Evolutionary conservation across 1,140 invertebrate species (phyloP), one percentile per base, ranked within the genome.

Genomic region (Latrodectus geometricus): DNA sequence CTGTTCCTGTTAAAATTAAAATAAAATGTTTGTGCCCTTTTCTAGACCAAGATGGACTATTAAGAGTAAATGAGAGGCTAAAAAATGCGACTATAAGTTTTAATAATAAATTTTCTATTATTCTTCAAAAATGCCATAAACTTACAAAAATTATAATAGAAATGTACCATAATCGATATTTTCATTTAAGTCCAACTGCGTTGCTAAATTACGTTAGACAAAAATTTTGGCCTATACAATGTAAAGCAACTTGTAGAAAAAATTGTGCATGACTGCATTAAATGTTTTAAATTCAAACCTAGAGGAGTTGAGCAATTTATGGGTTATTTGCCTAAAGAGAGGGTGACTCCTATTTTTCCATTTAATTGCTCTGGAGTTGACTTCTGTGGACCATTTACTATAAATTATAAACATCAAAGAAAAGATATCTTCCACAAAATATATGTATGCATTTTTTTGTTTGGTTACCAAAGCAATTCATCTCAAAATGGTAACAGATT

Each of bases 321-420:
- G 56, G 68, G 49, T 15, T 15, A 68, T 48, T 65, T 87, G 49
- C 82, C 81, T 8, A 23, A 9, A 49, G 70, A 73, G 4, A 69
- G 86, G 8, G 66, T 66, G 12, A 56, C 54, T 23, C 14, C n/a
- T 8, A 35, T 49, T 75, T 65, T 23, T 49, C 80, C 86, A 5
- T 87, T 87, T 76, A 61, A 50, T 35, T 35, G 23, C 17, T n/a
- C 66, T 48, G 68, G 86, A 48, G 61, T 87, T 5, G 80, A 87
- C 49, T 87, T 83, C 54, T 87, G 80, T 21, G 80, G 86, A 9
- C n/a, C n/a, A n/a, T n/a, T n/a, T n/a, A n/a, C n/a, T n/a, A n/a
- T n/a, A n/a, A n/a, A n/a, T n/a, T n/a, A n/a, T n/a, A n/a, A n/a
- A n/a, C n/a, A n/a, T n/a, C n/a, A n/a, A n/a, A n/a, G n/a, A n/a